A percentile compares a stretch with the other conserved stretches of the same genome.
Conservation (phyloP, 2,113 vertebrate species). For the Pandion haliaetus region DNA sequence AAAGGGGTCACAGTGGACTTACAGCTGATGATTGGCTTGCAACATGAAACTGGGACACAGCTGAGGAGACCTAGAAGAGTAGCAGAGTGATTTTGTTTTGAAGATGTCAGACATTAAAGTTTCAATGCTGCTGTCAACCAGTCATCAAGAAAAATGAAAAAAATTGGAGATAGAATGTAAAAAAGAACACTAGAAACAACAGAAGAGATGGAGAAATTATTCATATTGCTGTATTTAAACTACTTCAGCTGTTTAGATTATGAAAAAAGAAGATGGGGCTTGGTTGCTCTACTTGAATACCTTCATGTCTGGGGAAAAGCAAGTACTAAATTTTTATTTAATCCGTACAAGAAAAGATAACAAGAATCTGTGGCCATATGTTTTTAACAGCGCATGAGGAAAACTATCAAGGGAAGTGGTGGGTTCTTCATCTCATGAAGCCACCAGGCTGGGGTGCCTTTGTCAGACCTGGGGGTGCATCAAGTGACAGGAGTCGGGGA, state of each 20-base stretch:
- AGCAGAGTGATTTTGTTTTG: not conserved
- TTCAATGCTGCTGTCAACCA: not conserved
- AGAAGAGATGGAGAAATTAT: not conserved
- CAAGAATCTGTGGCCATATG: not conserved
- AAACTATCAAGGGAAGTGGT: not conserved
- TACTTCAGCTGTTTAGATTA: not conserved
- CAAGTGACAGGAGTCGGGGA: not conserved
- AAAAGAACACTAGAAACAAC: not conserved
- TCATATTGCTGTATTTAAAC: not conserved
- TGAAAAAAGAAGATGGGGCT: not conserved
- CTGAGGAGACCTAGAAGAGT: not conserved
- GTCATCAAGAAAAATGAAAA: not conserved
- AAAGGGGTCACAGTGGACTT: not conserved
- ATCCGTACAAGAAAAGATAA: not conserved
- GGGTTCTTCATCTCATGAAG: not conserved
- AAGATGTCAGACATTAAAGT: not conserved
- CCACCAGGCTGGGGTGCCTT: not conserved
- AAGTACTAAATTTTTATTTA: not conserved
- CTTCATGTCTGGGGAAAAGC: not conserved
- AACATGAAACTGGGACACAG: not conserved
- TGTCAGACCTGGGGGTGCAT: not conserved
- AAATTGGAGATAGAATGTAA: rapidly evolving
- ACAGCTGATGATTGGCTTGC: not conserved
- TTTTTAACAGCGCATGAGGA: not conserved
- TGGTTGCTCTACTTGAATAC: not conserved